phyloP scores from a whole-genome alignment of 2,113 vertebrate genomes.

The Theristicus caerulescens region DNA sequence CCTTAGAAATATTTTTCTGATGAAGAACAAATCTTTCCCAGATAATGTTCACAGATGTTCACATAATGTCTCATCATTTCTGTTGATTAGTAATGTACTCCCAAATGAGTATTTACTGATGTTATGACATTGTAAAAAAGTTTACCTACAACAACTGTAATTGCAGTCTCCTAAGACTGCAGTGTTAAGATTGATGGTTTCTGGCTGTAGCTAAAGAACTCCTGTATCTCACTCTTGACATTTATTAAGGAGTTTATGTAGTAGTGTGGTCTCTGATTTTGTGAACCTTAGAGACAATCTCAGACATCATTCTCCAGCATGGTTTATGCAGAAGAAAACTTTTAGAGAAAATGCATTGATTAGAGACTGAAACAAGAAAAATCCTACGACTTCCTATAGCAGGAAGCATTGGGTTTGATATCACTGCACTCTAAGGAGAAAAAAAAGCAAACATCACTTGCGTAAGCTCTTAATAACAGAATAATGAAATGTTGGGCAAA shows the following conservation, averaged over 20 bases:
- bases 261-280: not conserved
- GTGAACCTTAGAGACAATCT: not conserved
- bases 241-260: not conserved
- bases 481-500: not conserved
- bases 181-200: not conserved
- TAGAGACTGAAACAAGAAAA: not conserved
- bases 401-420: not conserved
- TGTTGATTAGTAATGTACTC: not conserved
- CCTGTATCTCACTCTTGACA: not conserved
- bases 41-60: not conserved
- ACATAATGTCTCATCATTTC: not conserved
- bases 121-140: not conserved
- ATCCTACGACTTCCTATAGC: not conserved
- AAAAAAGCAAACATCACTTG: not conserved
- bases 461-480: not conserved
- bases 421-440: not conserved
- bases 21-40: not conserved
- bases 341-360: not conserved
- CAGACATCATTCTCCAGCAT: not conserved
- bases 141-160: not conserved
- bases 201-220: not conserved
- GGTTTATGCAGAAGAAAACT: not conserved
- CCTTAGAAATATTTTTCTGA: not conserved
- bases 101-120: not conserved
- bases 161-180: not conserved